Evolutionary conservation across 1,140 invertebrate genomes (phyloP), one percentile per base, ranked within the genome.

Genomic region (Microvelia longipes): DNA sequence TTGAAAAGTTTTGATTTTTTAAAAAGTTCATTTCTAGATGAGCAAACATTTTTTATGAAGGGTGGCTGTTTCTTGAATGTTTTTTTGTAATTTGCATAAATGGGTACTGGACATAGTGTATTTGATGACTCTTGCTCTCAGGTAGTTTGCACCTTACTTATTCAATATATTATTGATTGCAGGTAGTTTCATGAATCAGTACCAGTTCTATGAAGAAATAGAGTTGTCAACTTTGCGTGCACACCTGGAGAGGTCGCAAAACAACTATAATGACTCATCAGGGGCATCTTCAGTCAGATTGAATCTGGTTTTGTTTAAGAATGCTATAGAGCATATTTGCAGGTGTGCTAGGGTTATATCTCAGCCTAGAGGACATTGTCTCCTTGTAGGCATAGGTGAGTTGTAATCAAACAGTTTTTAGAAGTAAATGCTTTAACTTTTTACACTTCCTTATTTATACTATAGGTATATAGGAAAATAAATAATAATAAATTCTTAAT

Each of bases 321-420:
- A 93, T 77, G 91, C 91, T 1, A 87, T 94, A 50, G 88, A 92
- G 76, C 91, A 93, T 77, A 85, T 94, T 67, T 87, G 86, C 69
- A 85, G 90, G 71, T 90, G 91, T 69, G 84, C 89, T 14, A 82
- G 92, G 68, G 90, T 93, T 19, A 87, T 95, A 62, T 89, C 90
- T 1, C 90, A 93, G 78, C 89, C 88, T 0, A 82, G 88, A 29
- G 92, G 92, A 2, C 88, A 94, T 80, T 85, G 92, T 84, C 80
- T 94, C 1, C 83, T 93, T 66, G 85, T 94, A 65, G 91, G 91
- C 50, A 89, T 92, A 72, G 90, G 87, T 83, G 80, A 73, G 74
- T 69, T 30, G 65, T 64, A 2, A 19, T 60, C 35, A 19, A 11
- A 11, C 19, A 60, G 11, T 60, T 60, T 11, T 60, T 60, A n/a